Evolutionary conservation across 2,888 invertebrate genomes (phyloP), one percentile per base, ranked within the genome.

Genomic region (Ellobium chinense): DNA sequence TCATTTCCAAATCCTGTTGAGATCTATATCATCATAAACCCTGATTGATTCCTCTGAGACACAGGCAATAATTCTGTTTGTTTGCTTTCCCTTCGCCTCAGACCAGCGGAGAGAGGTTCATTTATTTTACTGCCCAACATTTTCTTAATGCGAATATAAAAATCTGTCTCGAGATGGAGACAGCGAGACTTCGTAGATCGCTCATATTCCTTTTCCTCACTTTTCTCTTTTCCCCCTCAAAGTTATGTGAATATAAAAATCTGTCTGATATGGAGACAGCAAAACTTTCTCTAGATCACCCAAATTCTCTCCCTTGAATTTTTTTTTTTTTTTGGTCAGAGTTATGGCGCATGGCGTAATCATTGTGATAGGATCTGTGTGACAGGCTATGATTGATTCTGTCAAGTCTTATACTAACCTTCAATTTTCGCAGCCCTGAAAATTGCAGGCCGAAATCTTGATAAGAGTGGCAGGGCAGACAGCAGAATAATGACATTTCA

Each of bases 351-450:
- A 36, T 56, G 54, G 24, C 56, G n/a, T 34, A 65, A 54, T 76
- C 65, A 65, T 36, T 29, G n/a, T 34, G 56, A 76, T 65, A 56
- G 24, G 31, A 76, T 65, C 66, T 14, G 31, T 14, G 54, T 76
- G 76, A 54, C 76, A 66, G 36, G 27, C 31, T 29, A 24, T 76
- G 76, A 76, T 76, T 76, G 75, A 66, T 65, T 76, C 66, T 65
- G 76, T 63, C 76, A 65, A 66, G 54, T 56, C 66, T 66, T 34
- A 29, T 65, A 76, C 76, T 66, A 66, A 76, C 65, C 76, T 76
- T 65, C 66, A 65, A 66, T 65, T 76, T 65, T 65, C 65, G 54
- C n/a, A 36, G 31, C 24, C 65, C 76, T 21, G 76, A 76, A 76
- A 76, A 66, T 65, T 76, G 73, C 60, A 46, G 63, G 34, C 46